phyloP scores from a whole-genome alignment of 2,113 vertebrate genomes.

The Pogonocichla stellata region DNA sequence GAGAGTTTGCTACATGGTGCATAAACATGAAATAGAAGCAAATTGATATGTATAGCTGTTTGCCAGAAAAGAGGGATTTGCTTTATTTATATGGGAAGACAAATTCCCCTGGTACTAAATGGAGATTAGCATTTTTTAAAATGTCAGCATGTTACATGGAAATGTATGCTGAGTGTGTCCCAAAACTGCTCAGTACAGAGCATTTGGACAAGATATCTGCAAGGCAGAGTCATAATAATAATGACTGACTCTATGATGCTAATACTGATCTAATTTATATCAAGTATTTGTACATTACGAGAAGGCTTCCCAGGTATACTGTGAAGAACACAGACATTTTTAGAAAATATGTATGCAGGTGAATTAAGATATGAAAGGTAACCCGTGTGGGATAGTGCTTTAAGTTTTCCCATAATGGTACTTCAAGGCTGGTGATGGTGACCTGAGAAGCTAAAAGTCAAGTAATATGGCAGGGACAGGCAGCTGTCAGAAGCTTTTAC shows the following conservation, averaged over 20 bases:
- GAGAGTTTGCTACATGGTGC: background rate
- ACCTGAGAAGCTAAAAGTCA: background rate
- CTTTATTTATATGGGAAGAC: background rate
- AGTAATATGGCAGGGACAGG: background rate
- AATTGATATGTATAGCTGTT: background rate
- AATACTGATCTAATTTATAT: background rate
- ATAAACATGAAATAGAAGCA: background rate
- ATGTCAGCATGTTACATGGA: background rate
- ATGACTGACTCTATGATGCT: background rate
- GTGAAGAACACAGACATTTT: background rate
- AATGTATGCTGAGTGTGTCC: background rate
- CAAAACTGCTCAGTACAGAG: background rate
- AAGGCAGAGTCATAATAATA: background rate
- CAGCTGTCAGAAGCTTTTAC: background rate
- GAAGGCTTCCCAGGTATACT: background rate
- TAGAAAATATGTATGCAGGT: background rate
- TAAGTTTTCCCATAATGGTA: background rate
- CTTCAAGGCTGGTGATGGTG: background rate
- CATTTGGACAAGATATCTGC: background rate
- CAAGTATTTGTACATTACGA: background rate
- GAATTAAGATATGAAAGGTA: background rate
- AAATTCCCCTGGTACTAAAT: background rate
- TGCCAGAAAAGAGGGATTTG: background rate
- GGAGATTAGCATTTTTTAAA: background rate
- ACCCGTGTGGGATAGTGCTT: fast-evolving